Evolutionary conservation across 1,140 invertebrate genomes (phyloP).

Genomic region (Pentalonia nigronervosa): DNA sequence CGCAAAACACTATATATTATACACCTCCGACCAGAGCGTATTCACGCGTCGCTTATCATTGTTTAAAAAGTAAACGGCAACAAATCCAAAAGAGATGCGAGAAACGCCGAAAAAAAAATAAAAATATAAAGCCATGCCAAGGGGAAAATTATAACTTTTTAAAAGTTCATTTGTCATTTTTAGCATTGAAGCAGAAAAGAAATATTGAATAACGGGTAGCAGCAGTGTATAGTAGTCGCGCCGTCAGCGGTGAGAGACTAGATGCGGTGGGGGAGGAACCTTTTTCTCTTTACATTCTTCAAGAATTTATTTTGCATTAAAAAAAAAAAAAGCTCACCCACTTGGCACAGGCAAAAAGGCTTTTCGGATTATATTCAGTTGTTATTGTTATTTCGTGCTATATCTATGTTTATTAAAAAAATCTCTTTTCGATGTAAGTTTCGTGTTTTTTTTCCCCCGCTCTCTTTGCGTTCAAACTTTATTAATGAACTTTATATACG

Average conservation of each 20-base stretch:
- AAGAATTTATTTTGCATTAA: slow-evolving; percentile 54
- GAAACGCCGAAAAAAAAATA: not conserved
- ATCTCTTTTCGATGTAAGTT: slow-evolving; percentile 52
- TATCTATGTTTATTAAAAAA: slow-evolving; percentile 56
- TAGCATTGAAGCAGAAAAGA: slow-evolving; percentile 53
- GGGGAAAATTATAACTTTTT: slow-evolving; percentile 53
- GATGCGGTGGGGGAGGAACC: not conserved
- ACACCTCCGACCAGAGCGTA: not conserved
- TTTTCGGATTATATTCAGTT: slow-evolving; percentile 41
- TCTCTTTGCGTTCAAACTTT: slow-evolving; percentile 34
- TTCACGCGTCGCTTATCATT: slow-evolving; percentile 25
- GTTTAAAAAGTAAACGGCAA: slow-evolving; percentile 32
- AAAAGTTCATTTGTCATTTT: slow-evolving; percentile 58
- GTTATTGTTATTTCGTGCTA: slow-evolving; percentile 47
- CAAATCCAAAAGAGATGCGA: slow-evolving; percentile 34
- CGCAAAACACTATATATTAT: not conserved
- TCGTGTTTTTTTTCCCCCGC: slow-evolving; percentile 17
- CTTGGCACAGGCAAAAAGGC: slow-evolving; percentile 46
- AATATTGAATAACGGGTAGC: slow-evolving; percentile 53
- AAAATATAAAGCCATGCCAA: slow-evolving; percentile 23
- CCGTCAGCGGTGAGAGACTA: not conserved
- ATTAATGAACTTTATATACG: slow-evolving; percentile 57
- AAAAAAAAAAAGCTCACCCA: slow-evolving; percentile 31
- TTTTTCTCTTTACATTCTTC: slow-evolving; percentile 22
- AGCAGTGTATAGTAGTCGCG: not conserved